Conservation (phyloP, 1,140 invertebrate species). For the Drosophila hydei region DNA sequence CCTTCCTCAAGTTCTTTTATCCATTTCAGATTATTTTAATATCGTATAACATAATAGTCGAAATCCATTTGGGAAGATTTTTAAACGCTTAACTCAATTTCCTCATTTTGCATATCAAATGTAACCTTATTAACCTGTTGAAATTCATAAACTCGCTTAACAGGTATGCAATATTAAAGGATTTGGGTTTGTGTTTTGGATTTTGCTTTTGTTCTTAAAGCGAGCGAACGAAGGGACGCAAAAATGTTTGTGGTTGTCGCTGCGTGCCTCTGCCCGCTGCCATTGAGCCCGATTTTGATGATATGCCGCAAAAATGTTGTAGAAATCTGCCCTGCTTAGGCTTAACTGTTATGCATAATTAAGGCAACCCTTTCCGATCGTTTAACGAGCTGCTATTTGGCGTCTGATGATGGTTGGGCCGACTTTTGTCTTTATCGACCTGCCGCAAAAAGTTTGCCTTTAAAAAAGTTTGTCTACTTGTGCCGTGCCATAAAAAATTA, state of each 20-base stretch:
- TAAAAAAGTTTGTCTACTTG: conserved; percentile 19
- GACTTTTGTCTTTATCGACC: conserved; percentile 31
- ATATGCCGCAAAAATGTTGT: conserved; percentile 29
- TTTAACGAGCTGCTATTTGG: conserved; percentile 8
- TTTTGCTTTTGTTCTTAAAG: conserved; percentile 17
- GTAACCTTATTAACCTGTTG: conserved; percentile 28
- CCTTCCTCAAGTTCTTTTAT: no score
- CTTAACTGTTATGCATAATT: conserved; percentile 33
- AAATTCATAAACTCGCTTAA: conserved; percentile 28
- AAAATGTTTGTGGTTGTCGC: conserved; percentile 60
- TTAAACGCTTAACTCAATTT: conserved; percentile 2
- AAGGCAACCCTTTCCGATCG: conserved; percentile 32
- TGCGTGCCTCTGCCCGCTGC: not conserved
- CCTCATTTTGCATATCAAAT: conserved; percentile 25
- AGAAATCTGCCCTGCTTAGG: conserved; percentile 15
- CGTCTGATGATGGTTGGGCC: conserved; percentile 1
- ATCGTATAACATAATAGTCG: no score
- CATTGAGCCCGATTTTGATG: not conserved
- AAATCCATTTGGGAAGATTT: conserved; percentile 11
- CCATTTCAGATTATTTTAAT: no score
- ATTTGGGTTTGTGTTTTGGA: conserved; percentile 1
- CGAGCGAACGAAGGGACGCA: conserved; percentile 45
- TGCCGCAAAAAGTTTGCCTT: conserved; percentile 51
- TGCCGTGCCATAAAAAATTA: conserved; percentile 23
- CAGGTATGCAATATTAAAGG: conserved; percentile 34